Evolutionary conservation across 2,888 invertebrate genomes (phyloP).

Genomic region (Elmis aenea): DNA sequence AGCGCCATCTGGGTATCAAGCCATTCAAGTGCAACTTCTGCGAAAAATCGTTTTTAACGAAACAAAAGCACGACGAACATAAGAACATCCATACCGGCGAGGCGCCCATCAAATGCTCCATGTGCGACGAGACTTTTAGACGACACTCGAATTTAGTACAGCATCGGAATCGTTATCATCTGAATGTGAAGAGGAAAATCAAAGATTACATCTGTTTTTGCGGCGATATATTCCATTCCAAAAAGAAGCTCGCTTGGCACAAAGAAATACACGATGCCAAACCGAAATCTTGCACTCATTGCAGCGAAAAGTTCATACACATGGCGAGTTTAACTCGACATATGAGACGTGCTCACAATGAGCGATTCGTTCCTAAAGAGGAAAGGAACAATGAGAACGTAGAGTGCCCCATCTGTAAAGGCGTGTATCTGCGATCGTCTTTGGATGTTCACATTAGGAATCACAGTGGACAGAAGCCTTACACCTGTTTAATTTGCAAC

Average conservation of each 20-base stretch:
- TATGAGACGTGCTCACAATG: conserved; percentile 74
- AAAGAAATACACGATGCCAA: conserved; percentile 77
- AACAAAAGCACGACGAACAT: conserved; percentile 77
- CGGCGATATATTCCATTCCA: conserved; percentile 76
- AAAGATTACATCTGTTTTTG: conserved; percentile 54
- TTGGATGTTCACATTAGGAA: conserved; percentile 75
- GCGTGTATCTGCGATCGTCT: conserved; percentile 73
- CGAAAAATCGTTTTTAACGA: conserved; percentile 76
- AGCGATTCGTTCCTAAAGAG: conserved; percentile 63
- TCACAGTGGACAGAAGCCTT: conserved; percentile 73
- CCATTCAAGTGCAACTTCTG: conserved; percentile 66
- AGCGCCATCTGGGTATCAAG: conserved; percentile 74
- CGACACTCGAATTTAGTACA: conserved; percentile 81
- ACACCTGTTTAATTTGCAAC: conserved; percentile 75
- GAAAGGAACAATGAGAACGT: conserved; percentile 62
- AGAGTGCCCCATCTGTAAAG: conserved; percentile 73
- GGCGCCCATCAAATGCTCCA: conserved; percentile 72
- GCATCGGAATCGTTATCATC: conserved; percentile 74
- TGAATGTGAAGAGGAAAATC: conserved; percentile 63
- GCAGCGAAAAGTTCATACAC: conserved; percentile 84
- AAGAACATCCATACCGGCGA: conserved; percentile 78
- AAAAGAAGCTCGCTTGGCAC: conserved; percentile 81
- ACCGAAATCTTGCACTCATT: conserved; percentile 79
- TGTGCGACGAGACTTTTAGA: conserved; percentile 75
- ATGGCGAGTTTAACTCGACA: conserved; percentile 78